Base-by-base conservation (phyloP, 2,113 vertebrate species). In the Dolichallabes microphthalmus region DNA sequence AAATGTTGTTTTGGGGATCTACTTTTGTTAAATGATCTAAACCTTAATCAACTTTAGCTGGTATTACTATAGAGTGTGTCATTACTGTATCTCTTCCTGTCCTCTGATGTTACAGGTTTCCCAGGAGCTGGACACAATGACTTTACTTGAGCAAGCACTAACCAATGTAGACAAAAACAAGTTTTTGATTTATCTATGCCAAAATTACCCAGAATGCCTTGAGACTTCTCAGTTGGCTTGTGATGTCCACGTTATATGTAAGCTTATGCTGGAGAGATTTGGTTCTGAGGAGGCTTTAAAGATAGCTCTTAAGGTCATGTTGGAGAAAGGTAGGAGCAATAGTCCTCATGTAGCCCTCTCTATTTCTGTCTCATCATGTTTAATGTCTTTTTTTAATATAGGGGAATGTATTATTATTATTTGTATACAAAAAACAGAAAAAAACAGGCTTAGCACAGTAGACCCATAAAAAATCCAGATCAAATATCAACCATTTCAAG, bases 201-300 rank as follows among this genome's bases (percentile, higher is more conserved):
- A 80, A 25, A 71, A 86, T 80, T 81, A 58, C n/a, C 84, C 84
- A 61, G 84, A 86, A 81, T 86, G 78, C 84, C 73, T 86, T 74
- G 84, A 86, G 25, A 27, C 35, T 60, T 27, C 55, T 81, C 2
- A n/a, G 66, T 8, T 60, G 6, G 50, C 35, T 50, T 68, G 53
- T 15, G 78, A 85, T 60, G 25, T 71, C 45, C 76, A 80, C 6
- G 35, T 74, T 53, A 17, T 8, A 63, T 52, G 77, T 35, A 69
- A 73, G n/a, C 25, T 73, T 12, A 60, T 81, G 63, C 20, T 86
- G 66, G 68, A 81, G 12, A 80, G 2, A 63, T 73, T 86, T 74
- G 64, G 66, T 2, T 80, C 63, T 50, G 84, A 53, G 8, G 39
- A 25, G 32, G 77, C 77, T 45, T 68, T 50, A 25, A 86, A 86